Evolutionary conservation across 2,888 invertebrate species (phyloP), one percentile per base, ranked within the genome.

Genomic region (Marronus borbonicus): DNA sequence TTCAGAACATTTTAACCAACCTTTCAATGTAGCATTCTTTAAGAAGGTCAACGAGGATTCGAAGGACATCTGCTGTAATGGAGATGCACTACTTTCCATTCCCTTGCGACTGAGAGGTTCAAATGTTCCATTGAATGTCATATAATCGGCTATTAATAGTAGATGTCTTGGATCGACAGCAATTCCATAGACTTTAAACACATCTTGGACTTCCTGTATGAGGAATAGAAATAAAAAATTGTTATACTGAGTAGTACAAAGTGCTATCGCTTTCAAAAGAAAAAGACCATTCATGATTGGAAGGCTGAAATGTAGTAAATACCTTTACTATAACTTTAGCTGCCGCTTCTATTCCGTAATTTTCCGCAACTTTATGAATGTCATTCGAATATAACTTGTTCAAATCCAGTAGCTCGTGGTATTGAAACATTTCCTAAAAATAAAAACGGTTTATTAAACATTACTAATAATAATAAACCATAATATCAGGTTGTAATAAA

Each of bases 121-220:
- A 86, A 96, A 98, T 0, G 91, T 90, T 0, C 99, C 99, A 84
- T 96, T 95, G 84, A 93, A 97, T 0, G 98, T 99, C 99, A 99
- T 99, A 87, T 98, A 99, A 89, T 99, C 99, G 0, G 99, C 96
- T 75, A 99, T 93, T 4, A 99, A 90, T 0, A 94, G 93, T 84
- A 99, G 91, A 91, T 99, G 99, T 31, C 99, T 92, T 0, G 96
- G 94, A 89, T 99, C 97, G 2, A 99, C 98, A 8, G 93, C 93
- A 85, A 99, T 99, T 36, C 98, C 98, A 85, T 99, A 99, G 0
- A 97, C 97, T 83, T 95, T 95, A 88, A 99, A 99, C 49, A 99
- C 99, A 86, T 97, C 96, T 87, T 95, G 94, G 65, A 99, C 95
- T 91, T 99, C 99, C 89, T 92, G 50, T 17, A 62, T 24, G 20